These are phyloP conservation scores for Nipponacmea schrenckii DNA, from an alignment of 2,888 invertebrate genomes.

Conservation along the genomic window DNA sequence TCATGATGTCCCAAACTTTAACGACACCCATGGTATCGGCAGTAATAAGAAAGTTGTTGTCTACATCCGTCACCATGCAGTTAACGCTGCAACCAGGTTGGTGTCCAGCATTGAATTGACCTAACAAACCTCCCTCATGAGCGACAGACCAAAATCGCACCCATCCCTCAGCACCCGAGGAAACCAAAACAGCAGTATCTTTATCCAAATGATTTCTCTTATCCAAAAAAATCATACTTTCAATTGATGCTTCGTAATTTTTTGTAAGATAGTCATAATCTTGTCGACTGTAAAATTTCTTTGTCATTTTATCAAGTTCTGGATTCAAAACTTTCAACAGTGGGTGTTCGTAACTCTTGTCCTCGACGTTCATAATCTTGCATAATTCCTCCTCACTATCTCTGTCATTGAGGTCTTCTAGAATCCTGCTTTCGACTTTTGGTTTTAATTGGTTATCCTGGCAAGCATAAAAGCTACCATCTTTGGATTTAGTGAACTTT, in stretches of 20 bases:
- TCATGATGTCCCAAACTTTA: conserved; percentile 81
- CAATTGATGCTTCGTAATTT: conserved; percentile 52
- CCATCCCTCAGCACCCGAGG: conserved; percentile 80
- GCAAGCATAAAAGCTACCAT: too few relatives aligned
- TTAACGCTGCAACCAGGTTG: conserved; percentile 72
- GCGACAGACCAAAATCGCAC: conserved; percentile 82
- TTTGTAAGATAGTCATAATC: conserved; percentile 46
- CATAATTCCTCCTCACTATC: neutral
- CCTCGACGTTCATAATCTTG: neutral
- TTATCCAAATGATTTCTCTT: conserved; percentile 72
- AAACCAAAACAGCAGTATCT: conserved; percentile 74
- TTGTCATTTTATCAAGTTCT: neutral
- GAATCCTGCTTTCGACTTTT: too few relatives aligned
- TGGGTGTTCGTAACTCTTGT: conserved; percentile 36
- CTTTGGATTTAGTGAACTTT: too few relatives aligned
- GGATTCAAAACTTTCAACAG: conserved; percentile 34
- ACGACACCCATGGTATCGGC: conserved; percentile 78
- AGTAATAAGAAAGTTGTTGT: conserved; percentile 76
- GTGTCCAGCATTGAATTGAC: conserved; percentile 79
- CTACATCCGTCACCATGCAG: conserved; percentile 77
- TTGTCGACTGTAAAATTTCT: conserved; percentile 23
- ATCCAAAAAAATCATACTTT: conserved; percentile 75
- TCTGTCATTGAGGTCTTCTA: neutral
- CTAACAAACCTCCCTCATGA: conserved; percentile 75
- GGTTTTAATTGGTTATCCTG: too few relatives aligned